phyloP scores from a whole-genome alignment of 2,113 vertebrate species.

The Xyliphius kryptos region DNA sequence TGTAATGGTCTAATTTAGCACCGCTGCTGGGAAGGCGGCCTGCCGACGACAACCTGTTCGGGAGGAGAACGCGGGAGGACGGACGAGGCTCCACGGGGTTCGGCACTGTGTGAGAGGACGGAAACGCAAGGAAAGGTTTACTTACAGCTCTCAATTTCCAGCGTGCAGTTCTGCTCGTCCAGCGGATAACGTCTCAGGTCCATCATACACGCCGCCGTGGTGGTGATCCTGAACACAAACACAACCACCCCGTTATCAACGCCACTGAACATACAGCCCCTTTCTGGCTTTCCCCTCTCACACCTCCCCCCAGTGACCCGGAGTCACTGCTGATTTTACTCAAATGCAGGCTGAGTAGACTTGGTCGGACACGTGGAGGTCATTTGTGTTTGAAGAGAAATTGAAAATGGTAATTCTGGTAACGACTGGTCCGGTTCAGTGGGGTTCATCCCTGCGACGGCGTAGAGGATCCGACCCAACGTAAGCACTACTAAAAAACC shows the following conservation, averaged over 20 bases:
- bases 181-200: constrained; percentile 89
- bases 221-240: constrained; percentile 79
- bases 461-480: too few relatives aligned
- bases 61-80: constrained; percentile 1
- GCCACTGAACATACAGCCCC: constrained; percentile 31
- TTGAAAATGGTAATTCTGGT: too few relatives aligned
- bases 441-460: too few relatives aligned
- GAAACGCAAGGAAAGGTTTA: constrained; percentile 39
- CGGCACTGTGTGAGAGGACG: not conserved
- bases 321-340: constrained; percentile 25
- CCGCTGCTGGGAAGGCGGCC: constrained; percentile 10
- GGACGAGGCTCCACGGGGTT: not conserved
- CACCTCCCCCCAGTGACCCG: constrained; percentile 4
- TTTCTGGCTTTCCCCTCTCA: not conserved
- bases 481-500: not conserved
- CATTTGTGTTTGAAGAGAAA: constrained; percentile 24
- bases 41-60: constrained; percentile 1
- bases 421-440: too few relatives aligned
- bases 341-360: constrained; percentile 23
- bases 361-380: constrained; percentile 18
- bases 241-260: constrained; percentile 30
- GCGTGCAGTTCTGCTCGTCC: constrained; percentile 94
- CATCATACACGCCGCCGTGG: constrained; percentile 97
- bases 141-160: constrained; percentile 99
- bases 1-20: constrained; percentile 29